Conservation (phyloP, 1,140 invertebrate species). For the Listronotus oregonensis region DNA sequence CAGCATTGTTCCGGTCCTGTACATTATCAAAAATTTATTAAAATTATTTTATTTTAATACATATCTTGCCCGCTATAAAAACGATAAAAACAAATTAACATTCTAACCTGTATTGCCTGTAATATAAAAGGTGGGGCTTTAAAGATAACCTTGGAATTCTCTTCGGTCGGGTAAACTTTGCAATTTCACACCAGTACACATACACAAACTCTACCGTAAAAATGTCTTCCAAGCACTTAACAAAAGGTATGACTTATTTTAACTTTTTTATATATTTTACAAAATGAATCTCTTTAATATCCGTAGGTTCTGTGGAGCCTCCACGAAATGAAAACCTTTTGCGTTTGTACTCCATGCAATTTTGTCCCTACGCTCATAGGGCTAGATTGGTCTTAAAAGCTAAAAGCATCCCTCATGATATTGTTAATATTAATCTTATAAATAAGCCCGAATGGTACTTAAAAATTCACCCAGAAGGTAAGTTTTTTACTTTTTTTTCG, state of each 20-base stretch:
- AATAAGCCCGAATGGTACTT: slow-evolving; percentile 85
- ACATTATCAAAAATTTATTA: too few species aligned
- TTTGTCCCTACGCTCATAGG: slow-evolving; percentile 87
- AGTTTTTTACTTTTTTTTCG: slow-evolving; percentile 2
- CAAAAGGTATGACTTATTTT: slow-evolving; percentile 4
- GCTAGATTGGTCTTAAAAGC: slow-evolving; percentile 78
- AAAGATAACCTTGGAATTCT: too few species aligned
- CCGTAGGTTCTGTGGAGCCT: slow-evolving; percentile 67
- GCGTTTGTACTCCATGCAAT: slow-evolving; percentile 86
- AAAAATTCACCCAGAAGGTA: slow-evolving; percentile 63
- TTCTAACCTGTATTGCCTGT: too few species aligned
- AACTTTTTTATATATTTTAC: neutral
- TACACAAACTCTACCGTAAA: neutral
- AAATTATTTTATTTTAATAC: too few species aligned
- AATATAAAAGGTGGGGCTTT: too few species aligned
- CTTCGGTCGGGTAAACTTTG: too few species aligned
- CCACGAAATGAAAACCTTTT: slow-evolving; percentile 68
- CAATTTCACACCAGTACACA: too few species aligned
- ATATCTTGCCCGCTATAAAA: too few species aligned
- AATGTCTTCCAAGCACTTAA: slow-evolving; percentile 23
- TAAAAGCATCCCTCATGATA: slow-evolving; percentile 84
- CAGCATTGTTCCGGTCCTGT: too few species aligned
- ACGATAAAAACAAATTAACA: too few species aligned
- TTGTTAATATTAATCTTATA: slow-evolving; percentile 80
- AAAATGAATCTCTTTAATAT: neutral